A percentile compares a stretch with the other conserved stretches of the same genome.
Conservation (phyloP, 2,888 invertebrate species). For the Cinara cedri region DNA sequence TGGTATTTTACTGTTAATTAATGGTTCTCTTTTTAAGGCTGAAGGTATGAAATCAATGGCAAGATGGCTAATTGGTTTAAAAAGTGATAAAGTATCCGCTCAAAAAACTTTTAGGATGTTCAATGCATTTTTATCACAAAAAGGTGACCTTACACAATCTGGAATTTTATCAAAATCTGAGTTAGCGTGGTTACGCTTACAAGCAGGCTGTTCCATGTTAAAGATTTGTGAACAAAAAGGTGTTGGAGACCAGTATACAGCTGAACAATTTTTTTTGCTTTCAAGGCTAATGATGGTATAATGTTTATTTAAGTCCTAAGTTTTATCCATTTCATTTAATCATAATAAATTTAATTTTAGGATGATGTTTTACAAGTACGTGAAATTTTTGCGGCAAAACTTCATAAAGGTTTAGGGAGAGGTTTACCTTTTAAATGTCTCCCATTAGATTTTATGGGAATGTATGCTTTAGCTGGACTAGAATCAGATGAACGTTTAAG, state of each 20-base stretch:
- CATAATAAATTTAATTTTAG: constrained; percentile 59
- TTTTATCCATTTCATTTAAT: constrained; percentile 6
- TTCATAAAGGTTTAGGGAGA: constrained; percentile 86
- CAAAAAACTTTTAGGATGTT: constrained; percentile 94
- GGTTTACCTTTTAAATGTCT: constrained; percentile 88
- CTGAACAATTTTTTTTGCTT: constrained; percentile 92
- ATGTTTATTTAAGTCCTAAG: constrained; percentile 17
- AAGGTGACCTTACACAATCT: constrained; percentile 78
- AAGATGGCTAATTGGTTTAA: constrained; percentile 90
- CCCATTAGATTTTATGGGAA: constrained; percentile 95
- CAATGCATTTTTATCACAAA: constrained; percentile 90
- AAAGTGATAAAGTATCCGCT: constrained; percentile 84
- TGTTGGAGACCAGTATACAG: constrained; percentile 91
- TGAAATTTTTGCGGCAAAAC: constrained; percentile 84
- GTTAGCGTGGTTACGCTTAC: constrained; percentile 89
- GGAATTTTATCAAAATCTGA: constrained; percentile 76
- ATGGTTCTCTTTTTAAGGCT: constrained; percentile 62
- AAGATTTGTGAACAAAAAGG: constrained; percentile 97
- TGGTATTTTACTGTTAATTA: constrained; percentile 14
- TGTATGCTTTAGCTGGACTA: constrained; percentile 87
- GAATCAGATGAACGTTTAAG: constrained; percentile 83
- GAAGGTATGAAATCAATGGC: constrained; percentile 97
- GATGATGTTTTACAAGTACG: constrained; percentile 80
- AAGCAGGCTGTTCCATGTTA: constrained; percentile 93
- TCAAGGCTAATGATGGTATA: constrained; percentile 76